Percentiles rank a stretch among this genome's conserved stretches.
These are phyloP conservation scores for Tenebrosternarchus preto DNA, from an alignment of 2,113 vertebrate species.

Conservation along the genomic window DNA sequence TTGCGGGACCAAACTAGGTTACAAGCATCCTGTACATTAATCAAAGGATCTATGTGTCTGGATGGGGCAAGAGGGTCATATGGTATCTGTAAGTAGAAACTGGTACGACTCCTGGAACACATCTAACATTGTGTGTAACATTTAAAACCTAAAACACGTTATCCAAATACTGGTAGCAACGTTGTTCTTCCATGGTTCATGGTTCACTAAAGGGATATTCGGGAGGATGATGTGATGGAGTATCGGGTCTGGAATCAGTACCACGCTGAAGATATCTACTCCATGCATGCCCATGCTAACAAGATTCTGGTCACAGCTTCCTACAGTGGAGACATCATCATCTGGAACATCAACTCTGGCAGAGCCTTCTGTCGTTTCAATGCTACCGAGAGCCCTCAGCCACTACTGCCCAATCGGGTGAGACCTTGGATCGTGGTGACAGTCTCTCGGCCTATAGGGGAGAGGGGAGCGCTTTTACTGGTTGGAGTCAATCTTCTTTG, in stretches of 20 bases:
- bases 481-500: no score
- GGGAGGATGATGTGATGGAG: slow-evolving; percentile 45
- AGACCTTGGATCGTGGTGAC: not conserved
- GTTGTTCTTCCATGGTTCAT: no score
- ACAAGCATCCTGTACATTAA: slow-evolving; percentile 66
- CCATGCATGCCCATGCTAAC: slow-evolving; percentile 62
- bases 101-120: not conserved
- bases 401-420: slow-evolving; percentile 58
- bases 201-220: slow-evolving; percentile 42
- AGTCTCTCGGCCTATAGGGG: no score
- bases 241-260: slow-evolving; percentile 65
- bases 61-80: slow-evolving; percentile 68
- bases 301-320: slow-evolving; percentile 67
- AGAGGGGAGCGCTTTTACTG: no score
- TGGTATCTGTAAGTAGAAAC: slow-evolving; percentile 62
- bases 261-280: slow-evolving; percentile 65
- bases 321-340: slow-evolving; percentile 65
- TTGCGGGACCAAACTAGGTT: slow-evolving; percentile 51
- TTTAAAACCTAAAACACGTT: no score
- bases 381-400: slow-evolving; percentile 53
- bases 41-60: slow-evolving; percentile 59
- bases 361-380: slow-evolving; percentile 64
- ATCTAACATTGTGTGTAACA: not conserved
- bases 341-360: slow-evolving; percentile 60
- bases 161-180: not conserved